Evolutionary conservation across 2,113 vertebrate genomes (phyloP), one percentile per base, ranked within the genome.

Genomic region (Speoplatyrhinus poulsoni): DNA sequence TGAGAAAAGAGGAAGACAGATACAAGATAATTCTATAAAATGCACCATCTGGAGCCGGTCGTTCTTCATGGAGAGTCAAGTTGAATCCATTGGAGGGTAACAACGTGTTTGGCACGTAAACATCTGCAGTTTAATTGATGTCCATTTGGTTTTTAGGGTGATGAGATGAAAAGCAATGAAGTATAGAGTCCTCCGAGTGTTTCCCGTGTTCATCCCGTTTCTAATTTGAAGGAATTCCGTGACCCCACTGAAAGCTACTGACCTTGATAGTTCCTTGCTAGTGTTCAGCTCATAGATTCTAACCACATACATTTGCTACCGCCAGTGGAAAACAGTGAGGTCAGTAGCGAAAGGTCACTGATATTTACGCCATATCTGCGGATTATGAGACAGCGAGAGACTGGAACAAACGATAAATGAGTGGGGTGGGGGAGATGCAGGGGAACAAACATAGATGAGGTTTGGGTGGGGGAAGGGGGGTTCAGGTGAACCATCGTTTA

Each of bases 11-110:
- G 17, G 32, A 50, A 49, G 55, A 75, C 72, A 10, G 16, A 53
- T 66, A 84, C 72, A 73, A 85, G 82, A 76, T 69, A 62, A 73
- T 72, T 80, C 75, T 73, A 80, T 77, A 78, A 86, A 84, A 67
- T 36, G 16, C 65, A 59, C 62, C 58, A 67, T 61, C 65, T 46
- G 66, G 64, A 70, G 70, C 13, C 56, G 70, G 52, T 50, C 16
- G 7, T 59, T 32, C 66, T 0, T 62, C 9, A 62, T 68, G 56
- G 77, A 56, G 26, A 67, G 69, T 72, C 72, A 12, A 57, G 17
- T 41, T 47, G 50, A 69, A 72, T 78, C 46, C 13, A 54, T 16
- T 2, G 65, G 12, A 64, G n/a, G 26, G 26, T 3, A 26, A 26
- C 26, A 26, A 26, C 1, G 26, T 26, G 26, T 26, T 26, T 26